These are phyloP conservation scores for Burhinus oedicnemus DNA, from an alignment of 2,113 vertebrate species.

Conservation along the genomic window DNA sequence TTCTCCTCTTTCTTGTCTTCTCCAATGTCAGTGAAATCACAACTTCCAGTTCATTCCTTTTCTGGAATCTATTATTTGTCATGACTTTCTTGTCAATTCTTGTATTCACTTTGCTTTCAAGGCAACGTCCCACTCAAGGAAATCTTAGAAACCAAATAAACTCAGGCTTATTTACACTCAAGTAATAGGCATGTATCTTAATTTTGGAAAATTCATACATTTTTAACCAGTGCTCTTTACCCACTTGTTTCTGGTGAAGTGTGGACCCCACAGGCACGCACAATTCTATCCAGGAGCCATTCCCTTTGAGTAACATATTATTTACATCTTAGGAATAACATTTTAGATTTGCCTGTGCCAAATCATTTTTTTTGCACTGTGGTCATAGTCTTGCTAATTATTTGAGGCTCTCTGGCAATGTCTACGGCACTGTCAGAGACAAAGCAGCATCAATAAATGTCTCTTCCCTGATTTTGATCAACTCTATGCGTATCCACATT, in stretches of 20 bases:
- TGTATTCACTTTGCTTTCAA: background rate
- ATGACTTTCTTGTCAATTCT: background rate
- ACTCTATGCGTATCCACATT: background rate
- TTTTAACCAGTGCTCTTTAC: background rate
- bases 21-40: background rate
- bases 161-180: background rate
- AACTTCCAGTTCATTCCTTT: background rate
- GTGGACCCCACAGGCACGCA: accelerated
- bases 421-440: background rate
- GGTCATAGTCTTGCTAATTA: background rate
- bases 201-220: background rate
- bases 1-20: background rate
- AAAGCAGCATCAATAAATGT: background rate
- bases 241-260: background rate
- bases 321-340: background rate
- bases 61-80: background rate
- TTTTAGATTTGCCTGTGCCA: accelerated
- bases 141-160: background rate
- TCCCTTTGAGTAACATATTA: background rate
- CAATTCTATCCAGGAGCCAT: background rate
- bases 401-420: background rate
- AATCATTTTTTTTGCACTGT: background rate
- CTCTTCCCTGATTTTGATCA: background rate
- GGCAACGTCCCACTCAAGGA: background rate
- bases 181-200: background rate